Percentiles rank a stretch among this genome's conserved stretches.
Conservation (phyloP, 2,888 invertebrate genomes). For the Theretra japonica region DNA sequence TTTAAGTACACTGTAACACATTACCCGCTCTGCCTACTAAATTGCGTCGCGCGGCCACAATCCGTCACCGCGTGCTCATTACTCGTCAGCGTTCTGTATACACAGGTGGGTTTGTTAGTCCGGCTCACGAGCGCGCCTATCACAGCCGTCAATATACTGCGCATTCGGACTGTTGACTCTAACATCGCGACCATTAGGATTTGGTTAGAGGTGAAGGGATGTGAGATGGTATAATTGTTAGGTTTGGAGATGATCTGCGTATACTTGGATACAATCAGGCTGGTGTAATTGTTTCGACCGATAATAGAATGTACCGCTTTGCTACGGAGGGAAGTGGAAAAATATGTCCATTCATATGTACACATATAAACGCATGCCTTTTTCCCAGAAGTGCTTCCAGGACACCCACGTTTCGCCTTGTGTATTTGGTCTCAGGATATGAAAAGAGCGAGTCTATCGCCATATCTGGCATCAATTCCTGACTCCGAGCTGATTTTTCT, state of each 20-base stretch:
- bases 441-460: too few relatives aligned
- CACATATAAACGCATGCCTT: too few relatives aligned
- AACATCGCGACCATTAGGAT: conserved; percentile 5
- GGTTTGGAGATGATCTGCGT: not conserved
- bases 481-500: too few relatives aligned
- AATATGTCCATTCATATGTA: too few relatives aligned
- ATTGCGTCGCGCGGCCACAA: conserved; percentile 1
- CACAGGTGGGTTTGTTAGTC: conserved; percentile 27
- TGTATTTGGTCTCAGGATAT: too few relatives aligned
- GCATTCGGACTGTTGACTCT: not conserved
- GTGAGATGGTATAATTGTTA: not conserved
- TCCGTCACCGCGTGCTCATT: conserved; percentile 33
- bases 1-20: not conserved
- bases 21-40: conserved; percentile 7
- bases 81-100: conserved; percentile 25
- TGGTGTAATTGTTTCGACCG: too few relatives aligned
- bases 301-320: too few relatives aligned
- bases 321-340: too few relatives aligned
- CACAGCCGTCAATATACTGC: conserved; percentile 5
- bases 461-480: too few relatives aligned
- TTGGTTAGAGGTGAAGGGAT: not conserved
- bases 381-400: too few relatives aligned
- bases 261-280: not conserved
- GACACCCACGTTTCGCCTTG: too few relatives aligned
- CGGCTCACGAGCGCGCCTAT: not conserved